Conservation (phyloP, 2,888 invertebrate genomes). For the Chrysotoxum bicinctum region DNA sequence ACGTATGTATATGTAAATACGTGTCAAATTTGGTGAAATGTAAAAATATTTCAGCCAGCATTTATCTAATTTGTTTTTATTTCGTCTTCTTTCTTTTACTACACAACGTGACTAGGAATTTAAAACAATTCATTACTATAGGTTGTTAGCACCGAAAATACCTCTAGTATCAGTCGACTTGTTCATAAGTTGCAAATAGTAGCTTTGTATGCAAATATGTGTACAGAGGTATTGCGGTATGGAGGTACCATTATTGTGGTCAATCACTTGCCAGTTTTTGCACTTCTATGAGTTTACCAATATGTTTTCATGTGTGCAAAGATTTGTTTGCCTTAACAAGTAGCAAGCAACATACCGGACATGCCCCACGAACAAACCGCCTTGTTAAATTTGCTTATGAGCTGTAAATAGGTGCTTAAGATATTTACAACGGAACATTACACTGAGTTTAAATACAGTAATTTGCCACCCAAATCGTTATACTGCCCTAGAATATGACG, state of each 20-base stretch:
- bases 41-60: background rate
- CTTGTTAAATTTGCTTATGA: constrained; percentile 54
- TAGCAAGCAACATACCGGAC: constrained; percentile 21
- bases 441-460: constrained; percentile 48
- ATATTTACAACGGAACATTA: constrained; percentile 64
- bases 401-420: constrained; percentile 51
- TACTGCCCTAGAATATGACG: constrained; percentile 19
- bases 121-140: constrained; percentile 33
- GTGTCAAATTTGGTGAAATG: background rate
- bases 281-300: constrained; percentile 43
- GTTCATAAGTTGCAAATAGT: background rate
- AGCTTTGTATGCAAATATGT: background rate
- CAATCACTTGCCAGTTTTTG: constrained; percentile 52
- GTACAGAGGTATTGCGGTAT: background rate
- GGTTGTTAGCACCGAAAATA: constrained; percentile 33
- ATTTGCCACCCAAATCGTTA: constrained; percentile 16
- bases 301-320: constrained; percentile 17
- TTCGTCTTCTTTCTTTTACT: background rate
- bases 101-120: constrained; percentile 56
- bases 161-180: background rate
- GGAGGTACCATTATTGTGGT: constrained; percentile 32
- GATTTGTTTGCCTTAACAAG: constrained; percentile 41
- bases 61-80: background rate
- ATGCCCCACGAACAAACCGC: background rate
- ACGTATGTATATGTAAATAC: background rate